Conservation (phyloP, 2,888 invertebrate genomes). For the Athalia cordata region DNA sequence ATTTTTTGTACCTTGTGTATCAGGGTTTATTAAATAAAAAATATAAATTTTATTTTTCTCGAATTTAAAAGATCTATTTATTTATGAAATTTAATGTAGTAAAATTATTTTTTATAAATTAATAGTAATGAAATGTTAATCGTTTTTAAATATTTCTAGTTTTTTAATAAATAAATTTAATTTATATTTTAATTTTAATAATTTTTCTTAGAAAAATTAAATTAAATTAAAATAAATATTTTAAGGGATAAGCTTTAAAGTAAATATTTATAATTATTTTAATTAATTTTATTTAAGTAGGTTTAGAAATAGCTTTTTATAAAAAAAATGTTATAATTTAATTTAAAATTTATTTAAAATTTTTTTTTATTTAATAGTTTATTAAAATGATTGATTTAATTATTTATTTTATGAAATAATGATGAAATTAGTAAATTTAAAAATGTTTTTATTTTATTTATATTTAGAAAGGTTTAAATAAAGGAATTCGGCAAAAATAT, state of each 20-base stretch:
- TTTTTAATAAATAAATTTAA: constrained; percentile 80
- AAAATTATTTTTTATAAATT: constrained; percentile 79
- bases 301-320: constrained; percentile 77
- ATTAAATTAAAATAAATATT: constrained; percentile 73
- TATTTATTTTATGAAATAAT: constrained; percentile 73
- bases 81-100: constrained; percentile 75
- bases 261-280: constrained; percentile 75
- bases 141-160: constrained; percentile 82
- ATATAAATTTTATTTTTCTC: constrained; percentile 74
- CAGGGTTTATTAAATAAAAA: constrained; percentile 79
- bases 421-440: constrained; percentile 65
- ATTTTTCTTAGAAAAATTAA: constrained; percentile 56
- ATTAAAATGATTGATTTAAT: constrained; percentile 73
- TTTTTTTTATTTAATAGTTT: constrained; percentile 73
- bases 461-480: constrained; percentile 70
- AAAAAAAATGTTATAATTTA: constrained; percentile 71
- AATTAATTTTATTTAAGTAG: constrained; percentile 73
- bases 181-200: constrained; percentile 69
- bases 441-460: constrained; percentile 53
- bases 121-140: constrained; percentile 81
- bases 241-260: constrained; percentile 79
- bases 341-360: constrained; percentile 70
- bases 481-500: constrained; percentile 80
- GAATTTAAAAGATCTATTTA: constrained; percentile 80
- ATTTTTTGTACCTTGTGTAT: constrained; percentile 84